These are phyloP conservation scores for Lithophane ornitopus DNA, from an alignment of 2,888 invertebrate genomes.

Conservation along the genomic window DNA sequence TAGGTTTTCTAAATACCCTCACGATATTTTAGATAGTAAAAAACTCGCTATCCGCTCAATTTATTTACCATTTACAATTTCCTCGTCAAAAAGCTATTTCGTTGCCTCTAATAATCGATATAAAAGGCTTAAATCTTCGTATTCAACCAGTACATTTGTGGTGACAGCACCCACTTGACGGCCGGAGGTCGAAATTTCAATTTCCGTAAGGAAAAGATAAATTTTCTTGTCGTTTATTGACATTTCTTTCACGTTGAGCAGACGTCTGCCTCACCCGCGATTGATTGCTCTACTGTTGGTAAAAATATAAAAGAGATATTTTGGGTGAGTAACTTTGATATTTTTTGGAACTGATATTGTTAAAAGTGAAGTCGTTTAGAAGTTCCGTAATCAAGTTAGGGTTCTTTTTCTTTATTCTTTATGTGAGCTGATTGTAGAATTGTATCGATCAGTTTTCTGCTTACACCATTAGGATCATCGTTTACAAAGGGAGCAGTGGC, in stretches of 20 bases:
- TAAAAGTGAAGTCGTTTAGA: constrained; percentile 28
- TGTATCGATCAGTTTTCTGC: neutral
- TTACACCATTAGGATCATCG: too few relatives aligned
- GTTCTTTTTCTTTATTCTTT: constrained; percentile 1
- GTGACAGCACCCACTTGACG: constrained; percentile 61
- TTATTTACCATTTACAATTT: constrained; percentile 12
- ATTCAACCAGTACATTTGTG: constrained; percentile 56
- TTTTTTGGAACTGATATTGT: constrained; percentile 30
- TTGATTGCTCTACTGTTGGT: constrained; percentile 76
- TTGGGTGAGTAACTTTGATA: constrained; percentile 24
- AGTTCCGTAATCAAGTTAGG: constrained; percentile 32
- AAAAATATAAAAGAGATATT: constrained; percentile 71
- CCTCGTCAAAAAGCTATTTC: constrained; percentile 34
- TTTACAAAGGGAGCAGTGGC: neutral
- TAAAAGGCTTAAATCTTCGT: constrained; percentile 61
- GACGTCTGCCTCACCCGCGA: constrained; percentile 72
- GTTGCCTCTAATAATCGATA: constrained; percentile 43
- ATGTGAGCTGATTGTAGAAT: constrained; percentile 6
- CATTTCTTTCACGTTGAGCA: constrained; percentile 73
- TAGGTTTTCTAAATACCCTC: neutral
- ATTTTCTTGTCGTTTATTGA: constrained; percentile 81
- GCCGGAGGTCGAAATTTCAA: constrained; percentile 82
- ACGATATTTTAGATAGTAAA: neutral
- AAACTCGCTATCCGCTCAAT: neutral
- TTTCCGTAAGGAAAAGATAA: constrained; percentile 83